A percentile compares a stretch with the other conserved stretches of the same genome.
Evolutionary conservation across 2,888 invertebrate species (phyloP).

Genomic region (Cosmorhoe ocellata): DNA sequence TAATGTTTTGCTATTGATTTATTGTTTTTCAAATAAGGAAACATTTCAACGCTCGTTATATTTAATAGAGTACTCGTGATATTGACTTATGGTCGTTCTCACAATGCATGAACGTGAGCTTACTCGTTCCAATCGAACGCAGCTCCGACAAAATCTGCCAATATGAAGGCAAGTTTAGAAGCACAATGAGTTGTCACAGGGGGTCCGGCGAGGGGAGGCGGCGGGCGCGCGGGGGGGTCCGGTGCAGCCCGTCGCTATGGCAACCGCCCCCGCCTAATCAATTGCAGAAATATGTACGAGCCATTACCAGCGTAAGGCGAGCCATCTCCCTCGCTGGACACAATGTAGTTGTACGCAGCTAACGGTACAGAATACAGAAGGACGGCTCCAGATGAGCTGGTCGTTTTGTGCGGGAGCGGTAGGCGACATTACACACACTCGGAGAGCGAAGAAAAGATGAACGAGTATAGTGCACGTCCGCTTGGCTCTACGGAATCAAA

Average conservation of each 20-base stretch:
- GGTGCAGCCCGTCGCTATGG: conserved; percentile 66
- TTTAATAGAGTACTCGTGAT: too few species aligned
- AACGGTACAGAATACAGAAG: conserved; percentile 39
- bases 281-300: conserved; percentile 82
- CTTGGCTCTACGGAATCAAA: conserved; percentile 20
- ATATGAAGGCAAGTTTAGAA: conserved; percentile 42
- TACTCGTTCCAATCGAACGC: conserved; percentile 8
- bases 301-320: conserved; percentile 56
- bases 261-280: conserved; percentile 82
- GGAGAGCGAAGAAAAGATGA: conserved; percentile 68
- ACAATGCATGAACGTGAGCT: not conserved
- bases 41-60: too few species aligned
- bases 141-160: conserved; percentile 26
- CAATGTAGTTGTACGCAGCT: conserved; percentile 22
- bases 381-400: conserved; percentile 46
- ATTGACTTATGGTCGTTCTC: too few species aligned
- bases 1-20: too few species aligned
- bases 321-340: conserved; percentile 38
- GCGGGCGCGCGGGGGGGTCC: conserved; percentile 34
- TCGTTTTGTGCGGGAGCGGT: conserved; percentile 52
- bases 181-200: conserved; percentile 53
- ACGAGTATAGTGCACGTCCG: conserved; percentile 49
- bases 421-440: conserved; percentile 55
- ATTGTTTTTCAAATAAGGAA: too few species aligned
- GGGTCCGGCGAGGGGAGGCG: conserved; percentile 22